Conservation (phyloP, 2,113 vertebrate genomes). For the mouse (Mus musculus) region GRCm39 chr12:28554501-28555000, state of each 20-base stretch:
- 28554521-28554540: not conserved
- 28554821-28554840: no score
- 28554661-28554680: not conserved
- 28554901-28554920: not conserved
- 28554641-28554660: not conserved
- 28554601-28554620: not conserved
- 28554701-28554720: not conserved
- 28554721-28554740: no score
- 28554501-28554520: no score
- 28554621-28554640: not conserved
- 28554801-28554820: not conserved
- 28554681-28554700: not conserved
- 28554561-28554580: not conserved
- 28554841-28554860: not conserved
- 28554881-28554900: not conserved
- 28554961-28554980: not conserved
- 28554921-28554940: not conserved
- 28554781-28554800: not conserved
- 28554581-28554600: not conserved
- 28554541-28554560: not conserved
- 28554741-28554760: fast-evolving
- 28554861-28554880: not conserved
- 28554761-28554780: no score
- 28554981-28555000: not conserved
- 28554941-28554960: not conserved